Base-by-base conservation (phyloP, 2,888 invertebrate genomes). In the Drosophila rellima region DNA sequence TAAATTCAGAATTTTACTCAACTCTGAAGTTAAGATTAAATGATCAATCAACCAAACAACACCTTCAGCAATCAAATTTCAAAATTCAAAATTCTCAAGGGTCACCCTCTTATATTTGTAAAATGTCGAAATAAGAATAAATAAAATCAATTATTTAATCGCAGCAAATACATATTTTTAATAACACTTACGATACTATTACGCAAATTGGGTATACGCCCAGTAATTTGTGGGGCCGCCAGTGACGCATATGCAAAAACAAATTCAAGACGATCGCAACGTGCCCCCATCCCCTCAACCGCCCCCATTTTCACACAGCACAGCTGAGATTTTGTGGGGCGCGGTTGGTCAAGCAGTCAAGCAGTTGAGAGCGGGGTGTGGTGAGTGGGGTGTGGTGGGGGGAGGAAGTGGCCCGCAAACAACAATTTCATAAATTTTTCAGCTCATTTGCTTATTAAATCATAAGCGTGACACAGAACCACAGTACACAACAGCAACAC, bases 381-480 rank as follows among this genome's bases (percentile, higher is more conserved):
- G 31, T 37, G 20, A 3, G 20, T n/a, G 39, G 18, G 45, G 18
- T 20, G 11, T 3, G 37, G 26, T 33, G 20, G 1, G 15, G 45
- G 31, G 10, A 55, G 60, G 45, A 35, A 31, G 60, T 45, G 45
- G 56, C 40, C 40, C 45, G 62, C 67, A 67, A 68, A 56, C 65
- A 85, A 75, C 75, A 83, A 80, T 90, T 86, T 78, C 71, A 90
- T 83, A 68, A 90, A 82, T 84, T 84, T 90, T 62, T 74, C 77
- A 90, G 87, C 87, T 90, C 82, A 90, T 91, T 90, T 91, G 89
- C 84, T 91, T 90, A 90, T 88, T 91, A 90, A 89, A 86, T 81
- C 89, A 87, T 80, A 80, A 84, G 85, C 76, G 78, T 74, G 89
- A 87, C 90, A 90, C 74, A 82, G 63, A 69, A 62, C 61, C 39